phyloP scores from a whole-genome alignment of 2,113 vertebrate species.

The Cebus imitator region DNA sequence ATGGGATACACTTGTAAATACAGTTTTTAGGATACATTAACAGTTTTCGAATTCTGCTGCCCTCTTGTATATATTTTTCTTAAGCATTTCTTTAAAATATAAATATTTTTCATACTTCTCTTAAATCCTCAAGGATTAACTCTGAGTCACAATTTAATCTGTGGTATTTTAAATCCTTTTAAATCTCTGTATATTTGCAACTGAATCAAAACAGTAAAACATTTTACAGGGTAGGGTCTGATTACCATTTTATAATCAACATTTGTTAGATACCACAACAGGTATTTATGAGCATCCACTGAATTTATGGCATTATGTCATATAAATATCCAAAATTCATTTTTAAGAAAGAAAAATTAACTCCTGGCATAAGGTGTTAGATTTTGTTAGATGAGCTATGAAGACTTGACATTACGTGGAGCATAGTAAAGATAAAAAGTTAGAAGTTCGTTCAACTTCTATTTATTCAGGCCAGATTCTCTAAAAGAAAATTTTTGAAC shows the following conservation, averaged over 20 bases:
- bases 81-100: background rate
- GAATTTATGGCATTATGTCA: background rate
- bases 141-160: background rate
- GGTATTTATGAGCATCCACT: background rate
- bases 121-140: background rate
- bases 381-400: background rate
- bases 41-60: background rate
- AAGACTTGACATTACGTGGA: background rate
- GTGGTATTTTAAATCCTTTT: slow-evolving; percentile 18
- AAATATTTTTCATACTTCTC: slow-evolving; percentile 32
- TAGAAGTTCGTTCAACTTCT: background rate
- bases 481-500: background rate
- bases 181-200: slow-evolving; percentile 34
- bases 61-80: background rate
- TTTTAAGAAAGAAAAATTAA: slow-evolving; percentile 39
- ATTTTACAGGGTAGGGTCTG: background rate
- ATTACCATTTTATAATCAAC: background rate
- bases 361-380: background rate
- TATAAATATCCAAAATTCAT: background rate
- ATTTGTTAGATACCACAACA: background rate
- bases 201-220: background rate
- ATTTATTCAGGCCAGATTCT: background rate
- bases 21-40: background rate
- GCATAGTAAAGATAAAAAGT: background rate
- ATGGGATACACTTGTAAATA: background rate